A percentile compares a stretch with the other conserved stretches of the same genome.
These are phyloP conservation scores for Polypedilum vanderplanki DNA, from an alignment of 1,140 invertebrate species.

Conservation along the genomic window DNA sequence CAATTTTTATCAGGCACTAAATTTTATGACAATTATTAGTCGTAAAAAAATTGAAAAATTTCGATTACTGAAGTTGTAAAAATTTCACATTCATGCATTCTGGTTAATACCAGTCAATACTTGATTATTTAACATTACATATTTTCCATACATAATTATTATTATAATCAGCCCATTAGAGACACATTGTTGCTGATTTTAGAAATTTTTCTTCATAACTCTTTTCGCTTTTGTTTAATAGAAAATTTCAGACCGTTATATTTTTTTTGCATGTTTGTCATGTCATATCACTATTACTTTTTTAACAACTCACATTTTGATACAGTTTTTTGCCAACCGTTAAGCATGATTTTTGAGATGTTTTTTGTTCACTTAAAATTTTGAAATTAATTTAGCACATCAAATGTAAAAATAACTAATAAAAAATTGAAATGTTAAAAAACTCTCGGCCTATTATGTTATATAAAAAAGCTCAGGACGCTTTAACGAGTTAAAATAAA, in stretches of 20 bases:
- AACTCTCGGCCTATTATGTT: background rate
- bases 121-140: too few relatives aligned
- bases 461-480: background rate
- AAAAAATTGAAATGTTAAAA: too few relatives aligned
- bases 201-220: background rate
- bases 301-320: constrained; percentile 26
- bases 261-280: background rate
- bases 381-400: background rate
- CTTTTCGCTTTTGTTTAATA: background rate
- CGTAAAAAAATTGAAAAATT: too few relatives aligned
- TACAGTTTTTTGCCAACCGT: background rate
- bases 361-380: background rate
- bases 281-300: background rate
- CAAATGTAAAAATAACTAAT: too few relatives aligned
- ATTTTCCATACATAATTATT: too few relatives aligned
- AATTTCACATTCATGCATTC: too few relatives aligned
- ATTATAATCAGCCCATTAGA: too few relatives aligned
- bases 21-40: too few relatives aligned
- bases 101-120: too few relatives aligned
- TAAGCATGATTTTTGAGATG: background rate
- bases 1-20: too few relatives aligned
- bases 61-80: too few relatives aligned
- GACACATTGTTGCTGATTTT: background rate
- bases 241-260: background rate
- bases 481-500: constrained; percentile 2